Evolutionary conservation across 2,888 invertebrate species (phyloP).

Genomic region (Steinernema carpocapsae): DNA sequence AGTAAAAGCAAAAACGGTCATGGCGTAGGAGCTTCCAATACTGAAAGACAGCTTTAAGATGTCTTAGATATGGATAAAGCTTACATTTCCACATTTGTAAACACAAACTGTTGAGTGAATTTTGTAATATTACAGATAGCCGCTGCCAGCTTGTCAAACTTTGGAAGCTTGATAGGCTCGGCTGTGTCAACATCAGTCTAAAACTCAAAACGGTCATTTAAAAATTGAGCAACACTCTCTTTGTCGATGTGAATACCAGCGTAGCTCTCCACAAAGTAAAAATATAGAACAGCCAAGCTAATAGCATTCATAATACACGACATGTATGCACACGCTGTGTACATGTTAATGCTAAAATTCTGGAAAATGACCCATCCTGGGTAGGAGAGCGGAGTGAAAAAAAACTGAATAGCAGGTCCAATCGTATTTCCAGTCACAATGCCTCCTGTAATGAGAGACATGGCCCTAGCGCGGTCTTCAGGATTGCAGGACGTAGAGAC

Average conservation of each 20-base stretch:
- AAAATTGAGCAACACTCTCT: neutral
- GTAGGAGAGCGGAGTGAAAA: neutral
- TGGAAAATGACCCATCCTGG: constrained; percentile 1
- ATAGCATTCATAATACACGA: neutral
- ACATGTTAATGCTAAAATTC: constrained; percentile 1
- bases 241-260: neutral
- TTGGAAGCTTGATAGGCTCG: neutral
- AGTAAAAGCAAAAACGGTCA: neutral
- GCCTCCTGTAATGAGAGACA: neutral
- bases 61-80: constrained; percentile 9
- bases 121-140: neutral
- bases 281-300: neutral
- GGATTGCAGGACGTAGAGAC: constrained; percentile 9
- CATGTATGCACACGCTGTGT: neutral
- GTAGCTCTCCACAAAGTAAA: neutral
- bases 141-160: neutral
- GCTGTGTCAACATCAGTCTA: neutral
- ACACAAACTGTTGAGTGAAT: neutral
- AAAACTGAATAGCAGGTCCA: neutral
- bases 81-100: constrained; percentile 37
- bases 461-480: neutral
- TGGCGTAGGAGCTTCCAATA: neutral
- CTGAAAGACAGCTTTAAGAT: constrained; percentile 39
- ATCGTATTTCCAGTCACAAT: neutral
- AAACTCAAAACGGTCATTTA: neutral